phyloP scores from a whole-genome alignment of 2,797 vertebrate species.

The Ceryle rudis region DNA sequence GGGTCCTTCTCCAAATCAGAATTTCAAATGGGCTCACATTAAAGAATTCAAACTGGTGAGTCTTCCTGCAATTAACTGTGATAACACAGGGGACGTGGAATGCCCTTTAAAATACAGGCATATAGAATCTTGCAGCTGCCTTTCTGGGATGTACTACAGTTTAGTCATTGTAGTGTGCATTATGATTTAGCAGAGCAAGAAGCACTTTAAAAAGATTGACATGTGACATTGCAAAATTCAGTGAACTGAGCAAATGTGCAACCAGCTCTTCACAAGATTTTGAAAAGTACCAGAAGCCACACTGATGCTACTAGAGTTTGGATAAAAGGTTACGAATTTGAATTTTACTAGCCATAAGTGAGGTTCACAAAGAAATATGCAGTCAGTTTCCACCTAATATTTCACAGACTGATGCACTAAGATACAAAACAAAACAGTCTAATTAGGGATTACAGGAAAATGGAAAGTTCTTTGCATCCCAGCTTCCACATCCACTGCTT shows the following conservation, averaged over 20 bases:
- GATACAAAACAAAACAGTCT: background rate
- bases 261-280: background rate
- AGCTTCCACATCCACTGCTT: background rate
- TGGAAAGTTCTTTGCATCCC: background rate
- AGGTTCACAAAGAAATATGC: background rate
- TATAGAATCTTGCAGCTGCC: constrained; percentile 22
- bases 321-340: background rate
- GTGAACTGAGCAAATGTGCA: background rate
- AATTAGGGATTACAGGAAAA: background rate
- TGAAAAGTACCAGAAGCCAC: background rate
- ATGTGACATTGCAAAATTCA: constrained; percentile 8
- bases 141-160: background rate
- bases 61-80: constrained; percentile 56
- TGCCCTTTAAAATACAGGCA: constrained; percentile 42
- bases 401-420: background rate
- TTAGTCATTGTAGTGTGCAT: constrained; percentile 9
- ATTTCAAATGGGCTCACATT: constrained; percentile 59
- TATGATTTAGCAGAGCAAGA: constrained; percentile 39
- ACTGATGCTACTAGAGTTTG: background rate
- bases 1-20: constrained; percentile 44
- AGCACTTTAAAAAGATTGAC: constrained; percentile 11
- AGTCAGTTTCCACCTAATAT: background rate
- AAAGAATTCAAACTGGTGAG: constrained; percentile 36
- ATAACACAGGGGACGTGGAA: constrained; percentile 20
- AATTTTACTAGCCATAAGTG: background rate